Evolutionary conservation across 2,113 vertebrate genomes (phyloP), one percentile per base, ranked within the genome.

Genomic region (Syrrhaptes paradoxus): DNA sequence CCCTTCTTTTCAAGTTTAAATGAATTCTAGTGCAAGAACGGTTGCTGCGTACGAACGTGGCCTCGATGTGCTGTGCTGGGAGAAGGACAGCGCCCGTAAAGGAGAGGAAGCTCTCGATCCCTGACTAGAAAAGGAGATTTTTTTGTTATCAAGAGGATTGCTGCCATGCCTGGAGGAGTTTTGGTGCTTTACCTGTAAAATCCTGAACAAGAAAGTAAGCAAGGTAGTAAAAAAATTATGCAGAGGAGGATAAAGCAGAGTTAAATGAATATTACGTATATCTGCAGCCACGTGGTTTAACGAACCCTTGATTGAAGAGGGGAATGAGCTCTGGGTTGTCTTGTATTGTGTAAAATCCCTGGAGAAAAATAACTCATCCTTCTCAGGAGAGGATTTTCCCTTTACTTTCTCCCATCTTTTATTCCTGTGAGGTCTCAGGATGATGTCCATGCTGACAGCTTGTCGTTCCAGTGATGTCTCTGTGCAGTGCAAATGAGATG

Each of bases 21-120:
- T 46, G 13, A 57, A 25, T 88, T 79, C 32, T 48, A 41, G 29
- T 65, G 57, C 8, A 22, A 20, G 45, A 59, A 21, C 1, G 7
- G 15, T 62, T 74, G 59, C 17, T 54, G 57, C 26, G 78, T 32
- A 11, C 0, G 5, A 51, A 43, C 1, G 1, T 22, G 67, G 34
- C 83, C 84, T 87, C 7, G 20, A 34, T 29, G 17, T 29, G 51
- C 21, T 71, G 46, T 0, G 0, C 0, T 41, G 52, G 89, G 34
- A 73, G 34, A 32, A 43, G 58, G 57, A 32, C n/a, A 11, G 20
- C 15, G 13, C 43, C 55, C 0, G 0, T 24, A 34, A 66, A 76
- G 25, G 15, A 51, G 54, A 32, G 4, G 29, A 38, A 62, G 31
- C 31, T 43, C 18, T 18, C 0, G 8, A 31, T 73, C 17, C 13